Evolutionary conservation across 2,113 vertebrate species (phyloP).

Genomic region (Phalacrocorax pelagicus): DNA sequence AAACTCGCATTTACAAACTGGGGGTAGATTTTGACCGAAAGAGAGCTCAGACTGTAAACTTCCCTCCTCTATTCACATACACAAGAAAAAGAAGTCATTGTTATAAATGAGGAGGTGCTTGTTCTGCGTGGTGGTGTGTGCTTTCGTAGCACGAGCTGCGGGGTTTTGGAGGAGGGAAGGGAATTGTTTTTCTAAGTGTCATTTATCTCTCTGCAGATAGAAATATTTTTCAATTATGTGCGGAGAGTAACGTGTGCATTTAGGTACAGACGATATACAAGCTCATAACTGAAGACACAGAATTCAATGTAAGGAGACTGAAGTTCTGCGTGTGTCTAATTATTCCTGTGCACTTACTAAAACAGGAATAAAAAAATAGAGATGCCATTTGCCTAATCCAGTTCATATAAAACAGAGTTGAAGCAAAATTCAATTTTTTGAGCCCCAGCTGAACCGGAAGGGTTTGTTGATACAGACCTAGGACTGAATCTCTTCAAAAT

Average conservation of each 20-base stretch:
- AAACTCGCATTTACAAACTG: neutral
- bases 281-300: neutral
- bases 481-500: neutral
- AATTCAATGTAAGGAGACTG: neutral
- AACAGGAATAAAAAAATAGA: neutral
- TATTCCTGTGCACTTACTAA: neutral
- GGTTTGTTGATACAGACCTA: neutral
- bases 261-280: neutral
- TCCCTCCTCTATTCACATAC: neutral
- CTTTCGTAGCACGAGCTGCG: neutral
- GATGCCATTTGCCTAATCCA: neutral
- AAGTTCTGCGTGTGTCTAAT: neutral
- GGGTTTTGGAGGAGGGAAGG: neutral
- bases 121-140: neutral
- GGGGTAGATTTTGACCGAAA: neutral
- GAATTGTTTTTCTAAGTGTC: neutral
- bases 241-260: neutral
- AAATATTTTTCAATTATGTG: neutral
- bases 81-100: neutral
- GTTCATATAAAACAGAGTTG: neutral
- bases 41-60: neutral
- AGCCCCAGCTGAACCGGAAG: fast-evolving
- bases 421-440: neutral
- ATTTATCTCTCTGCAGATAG: neutral
- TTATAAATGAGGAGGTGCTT: neutral